Conservation (phyloP, 1,140 invertebrate species). For the Anastrepha obliqua region DNA sequence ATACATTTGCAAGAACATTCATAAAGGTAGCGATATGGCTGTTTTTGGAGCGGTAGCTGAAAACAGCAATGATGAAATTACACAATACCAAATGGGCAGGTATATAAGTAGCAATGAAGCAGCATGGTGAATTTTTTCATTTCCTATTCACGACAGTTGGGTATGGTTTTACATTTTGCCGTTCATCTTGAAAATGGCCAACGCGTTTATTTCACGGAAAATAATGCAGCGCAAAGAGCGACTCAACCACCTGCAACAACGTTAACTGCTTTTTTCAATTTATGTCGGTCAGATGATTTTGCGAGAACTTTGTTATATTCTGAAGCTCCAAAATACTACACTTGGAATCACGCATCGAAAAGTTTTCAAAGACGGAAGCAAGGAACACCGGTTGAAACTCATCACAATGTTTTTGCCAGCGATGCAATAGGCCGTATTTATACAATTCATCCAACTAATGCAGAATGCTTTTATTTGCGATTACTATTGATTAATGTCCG, state of each 20-base stretch:
- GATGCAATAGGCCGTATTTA: slow-evolving; percentile 72
- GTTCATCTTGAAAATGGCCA: slow-evolving; percentile 74
- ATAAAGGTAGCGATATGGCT: slow-evolving; percentile 67
- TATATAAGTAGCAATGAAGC: not conserved
- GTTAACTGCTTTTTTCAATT: not conserved
- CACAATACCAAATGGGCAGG: not conserved
- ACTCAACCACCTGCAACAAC: not conserved
- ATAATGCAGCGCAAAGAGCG: not conserved
- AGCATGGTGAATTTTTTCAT: slow-evolving; percentile 69
- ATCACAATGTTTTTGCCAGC: slow-evolving; percentile 62
- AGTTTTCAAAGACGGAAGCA: slow-evolving; percentile 31
- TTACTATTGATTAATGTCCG: slow-evolving; percentile 68
- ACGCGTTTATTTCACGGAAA: slow-evolving; percentile 65
- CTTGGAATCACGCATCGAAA: not conserved
- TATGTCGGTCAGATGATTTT: not conserved
- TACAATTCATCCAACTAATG: slow-evolving; percentile 69
- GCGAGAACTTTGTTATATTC: not conserved
- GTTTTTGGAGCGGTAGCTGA: not conserved
- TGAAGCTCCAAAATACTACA: not conserved
- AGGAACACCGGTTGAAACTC: slow-evolving; percentile 62
- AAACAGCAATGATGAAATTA: not conserved
- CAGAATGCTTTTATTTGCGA: slow-evolving; percentile 73
- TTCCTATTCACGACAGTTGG: slow-evolving; percentile 68
- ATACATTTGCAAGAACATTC: slow-evolving; percentile 75
- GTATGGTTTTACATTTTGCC: slow-evolving; percentile 20